phyloP scores from a whole-genome alignment of 2,797 vertebrate genomes.

The Squalus acanthias region DNA sequence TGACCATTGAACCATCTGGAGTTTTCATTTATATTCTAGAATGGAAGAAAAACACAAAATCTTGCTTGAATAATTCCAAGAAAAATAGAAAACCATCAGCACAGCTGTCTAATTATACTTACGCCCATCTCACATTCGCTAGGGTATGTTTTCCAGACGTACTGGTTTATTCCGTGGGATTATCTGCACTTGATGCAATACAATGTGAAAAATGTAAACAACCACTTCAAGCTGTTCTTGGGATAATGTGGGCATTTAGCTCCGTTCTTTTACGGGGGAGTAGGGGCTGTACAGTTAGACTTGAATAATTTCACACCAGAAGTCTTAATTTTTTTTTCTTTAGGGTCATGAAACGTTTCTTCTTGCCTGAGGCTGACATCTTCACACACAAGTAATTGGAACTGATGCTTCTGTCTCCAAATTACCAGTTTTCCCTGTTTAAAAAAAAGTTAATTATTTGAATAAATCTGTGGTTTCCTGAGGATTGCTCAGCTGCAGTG shows the following conservation, averaged over 20 bases:
- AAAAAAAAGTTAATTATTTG: background rate
- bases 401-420: background rate
- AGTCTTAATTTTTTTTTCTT: background rate
- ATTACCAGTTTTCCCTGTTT: background rate
- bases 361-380: background rate
- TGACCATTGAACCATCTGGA: constrained; percentile 6
- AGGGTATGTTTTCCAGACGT: background rate
- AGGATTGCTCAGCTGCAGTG: background rate
- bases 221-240: background rate
- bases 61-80: background rate
- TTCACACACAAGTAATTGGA: constrained; percentile 3
- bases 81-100: constrained; percentile 20
- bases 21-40: constrained; percentile 6
- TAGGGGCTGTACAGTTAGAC: background rate
- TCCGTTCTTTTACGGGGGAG: too few relatives aligned
- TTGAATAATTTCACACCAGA: background rate
- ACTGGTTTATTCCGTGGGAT: background rate
- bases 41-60: background rate
- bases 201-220: background rate
- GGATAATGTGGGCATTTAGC: background rate
- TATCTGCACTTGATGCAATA: background rate
- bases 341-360: background rate
- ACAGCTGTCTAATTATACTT: constrained; percentile 19
- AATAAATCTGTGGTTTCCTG: background rate
- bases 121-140: background rate